These are phyloP conservation scores for Cnemophilus loriae DNA, from an alignment of 2,113 vertebrate genomes.

Conservation along the genomic window DNA sequence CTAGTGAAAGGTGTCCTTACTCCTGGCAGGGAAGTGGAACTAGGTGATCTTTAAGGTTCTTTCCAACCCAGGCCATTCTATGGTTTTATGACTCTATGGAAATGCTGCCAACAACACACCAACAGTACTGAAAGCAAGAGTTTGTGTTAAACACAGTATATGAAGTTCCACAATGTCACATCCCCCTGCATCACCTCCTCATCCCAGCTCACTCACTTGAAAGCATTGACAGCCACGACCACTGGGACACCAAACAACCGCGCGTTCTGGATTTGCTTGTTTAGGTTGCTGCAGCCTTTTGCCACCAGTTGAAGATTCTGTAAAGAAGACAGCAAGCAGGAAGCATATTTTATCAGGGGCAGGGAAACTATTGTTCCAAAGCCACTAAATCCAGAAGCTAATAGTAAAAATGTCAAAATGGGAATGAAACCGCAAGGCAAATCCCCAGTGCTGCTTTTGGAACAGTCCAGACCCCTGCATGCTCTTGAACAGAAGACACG, in stretches of 20 bases:
- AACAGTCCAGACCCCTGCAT: neutral
- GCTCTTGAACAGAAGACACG: neutral
- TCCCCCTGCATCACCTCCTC: neutral
- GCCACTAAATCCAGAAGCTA: neutral
- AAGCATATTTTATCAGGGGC: neutral
- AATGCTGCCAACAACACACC: neutral
- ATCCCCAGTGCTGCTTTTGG: neutral
- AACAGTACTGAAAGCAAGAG: neutral
- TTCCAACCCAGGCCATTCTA: neutral
- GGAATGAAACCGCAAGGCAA: neutral
- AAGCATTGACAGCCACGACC: conserved; percentile 92
- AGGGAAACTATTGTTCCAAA: neutral
- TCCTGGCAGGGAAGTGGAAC: neutral
- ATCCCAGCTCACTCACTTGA: conserved; percentile 80
- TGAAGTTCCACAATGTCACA: neutral
- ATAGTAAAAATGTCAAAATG: neutral
- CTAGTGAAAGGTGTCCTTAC: neutral
- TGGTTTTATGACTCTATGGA: neutral
- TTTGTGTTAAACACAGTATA: neutral
- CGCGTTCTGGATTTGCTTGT: conserved; percentile 94
- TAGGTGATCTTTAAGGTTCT: neutral
- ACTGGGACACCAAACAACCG: conserved; percentile 88
- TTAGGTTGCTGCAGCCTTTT: conserved; percentile 92
- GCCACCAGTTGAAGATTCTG: conserved; percentile 89
- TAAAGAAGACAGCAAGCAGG: neutral